These are phyloP conservation scores for Holothuria leucospilota DNA, from an alignment of 53 echinoderm and acorn worm species.

Conservation along the genomic window DNA sequence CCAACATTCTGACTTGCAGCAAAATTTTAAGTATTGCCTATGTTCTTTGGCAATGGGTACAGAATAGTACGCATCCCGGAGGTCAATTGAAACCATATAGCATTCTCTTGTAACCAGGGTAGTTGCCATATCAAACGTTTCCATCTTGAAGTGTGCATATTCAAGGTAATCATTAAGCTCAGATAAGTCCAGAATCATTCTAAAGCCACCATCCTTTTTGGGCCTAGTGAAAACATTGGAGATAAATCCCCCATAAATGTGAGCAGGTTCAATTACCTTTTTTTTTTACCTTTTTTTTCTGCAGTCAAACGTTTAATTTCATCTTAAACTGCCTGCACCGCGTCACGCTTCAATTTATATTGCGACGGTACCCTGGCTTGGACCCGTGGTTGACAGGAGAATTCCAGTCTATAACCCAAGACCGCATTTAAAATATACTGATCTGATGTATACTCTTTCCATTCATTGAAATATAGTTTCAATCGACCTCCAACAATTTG, in stretches of 20 bases:
- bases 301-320: conserved; percentile 29
- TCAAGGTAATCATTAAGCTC: too few species aligned
- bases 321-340: neutral
- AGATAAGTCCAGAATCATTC: conserved; percentile 70
- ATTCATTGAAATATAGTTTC: neutral
- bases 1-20: conserved; percentile 24
- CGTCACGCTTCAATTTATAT: neutral
- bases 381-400: neutral
- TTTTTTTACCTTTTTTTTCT: too few species aligned
- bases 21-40: conserved; percentile 51
- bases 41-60: conserved; percentile 53
- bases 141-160: conserved; percentile 75
- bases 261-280: conserved; percentile 21
- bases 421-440: neutral
- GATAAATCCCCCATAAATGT: conserved; percentile 11
- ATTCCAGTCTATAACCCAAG: neutral
- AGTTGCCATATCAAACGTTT: conserved; percentile 48
- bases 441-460: neutral
- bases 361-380: neutral
- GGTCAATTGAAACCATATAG: conserved; percentile 63
- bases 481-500: neutral
- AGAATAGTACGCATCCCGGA: conserved; percentile 65
- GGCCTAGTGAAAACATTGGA: conserved; percentile 59
- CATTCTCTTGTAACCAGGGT: conserved; percentile 37
- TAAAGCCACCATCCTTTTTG: conserved; percentile 57